These are phyloP conservation scores for Phasia obesa DNA, from an alignment of 2,888 invertebrate genomes.

Conservation along the genomic window DNA sequence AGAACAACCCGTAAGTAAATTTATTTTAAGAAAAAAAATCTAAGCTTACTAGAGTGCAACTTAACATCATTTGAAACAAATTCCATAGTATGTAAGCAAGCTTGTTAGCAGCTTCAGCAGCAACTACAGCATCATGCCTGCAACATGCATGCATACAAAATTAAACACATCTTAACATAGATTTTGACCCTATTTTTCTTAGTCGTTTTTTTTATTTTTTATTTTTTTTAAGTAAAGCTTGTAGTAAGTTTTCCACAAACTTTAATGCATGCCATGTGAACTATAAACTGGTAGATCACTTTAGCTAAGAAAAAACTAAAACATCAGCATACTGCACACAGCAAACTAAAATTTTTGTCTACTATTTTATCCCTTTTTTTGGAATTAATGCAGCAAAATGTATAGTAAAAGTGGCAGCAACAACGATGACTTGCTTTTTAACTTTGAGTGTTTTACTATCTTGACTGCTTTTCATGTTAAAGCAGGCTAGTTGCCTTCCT, in stretches of 20 bases:
- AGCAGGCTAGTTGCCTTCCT: slow-evolving; percentile 62
- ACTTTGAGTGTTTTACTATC: slow-evolving; percentile 70
- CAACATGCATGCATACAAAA: slow-evolving; percentile 63
- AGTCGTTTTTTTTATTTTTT: slow-evolving; percentile 3
- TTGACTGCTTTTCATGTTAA: slow-evolving; percentile 68
- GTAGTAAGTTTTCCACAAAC: slow-evolving; percentile 51
- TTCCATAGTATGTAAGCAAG: slow-evolving; percentile 69
- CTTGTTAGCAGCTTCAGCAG: slow-evolving; percentile 68
- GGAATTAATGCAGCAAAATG: slow-evolving; percentile 43
- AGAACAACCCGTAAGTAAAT: too few species aligned
- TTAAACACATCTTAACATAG: slow-evolving; percentile 65
- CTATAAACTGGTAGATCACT: slow-evolving; percentile 70
- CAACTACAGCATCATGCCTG: slow-evolving; percentile 54
- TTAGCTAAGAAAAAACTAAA: slow-evolving; percentile 40
- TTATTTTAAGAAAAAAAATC: slow-evolving; percentile 16
- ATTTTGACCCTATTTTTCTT: slow-evolving; percentile 68
- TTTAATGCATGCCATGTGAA: slow-evolving; percentile 68
- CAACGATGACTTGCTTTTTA: slow-evolving; percentile 63
- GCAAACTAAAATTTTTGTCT: slow-evolving; percentile 53
- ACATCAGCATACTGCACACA: background rate
- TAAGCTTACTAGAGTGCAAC: slow-evolving; percentile 57
- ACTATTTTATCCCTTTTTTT: slow-evolving; percentile 65
- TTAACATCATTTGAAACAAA: slow-evolving; percentile 70
- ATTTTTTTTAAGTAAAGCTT: slow-evolving; percentile 15
- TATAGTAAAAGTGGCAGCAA: slow-evolving; percentile 50